phyloP scores from a whole-genome alignment of 1,140 invertebrate genomes.

The Apocrypta bakeri region DNA sequence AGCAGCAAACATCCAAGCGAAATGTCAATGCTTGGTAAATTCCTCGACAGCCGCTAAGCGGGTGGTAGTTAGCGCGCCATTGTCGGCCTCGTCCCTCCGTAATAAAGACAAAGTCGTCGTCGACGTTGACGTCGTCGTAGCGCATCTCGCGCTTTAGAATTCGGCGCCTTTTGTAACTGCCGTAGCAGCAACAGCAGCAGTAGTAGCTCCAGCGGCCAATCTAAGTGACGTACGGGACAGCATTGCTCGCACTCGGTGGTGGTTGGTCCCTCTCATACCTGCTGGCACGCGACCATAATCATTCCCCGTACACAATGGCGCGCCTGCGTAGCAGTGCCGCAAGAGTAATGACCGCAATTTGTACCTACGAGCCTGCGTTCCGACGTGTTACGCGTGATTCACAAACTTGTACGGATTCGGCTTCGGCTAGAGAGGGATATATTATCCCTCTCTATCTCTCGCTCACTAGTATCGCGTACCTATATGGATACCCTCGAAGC shows the following conservation, averaged over 20 bases:
- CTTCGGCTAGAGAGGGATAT: not conserved
- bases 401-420: conserved; percentile 61
- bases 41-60: not conserved
- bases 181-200: conserved; percentile 49
- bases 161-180: conserved; percentile 65
- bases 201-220: conserved; percentile 58
- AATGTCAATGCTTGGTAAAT: conserved; percentile 5
- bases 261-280: not conserved
- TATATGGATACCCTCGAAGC: too few relatives aligned
- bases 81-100: not conserved
- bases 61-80: conserved; percentile 14
- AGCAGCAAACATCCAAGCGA: too few relatives aligned
- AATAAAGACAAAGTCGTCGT: conserved; percentile 44
- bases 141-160: conserved; percentile 52
- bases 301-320: conserved; percentile 39
- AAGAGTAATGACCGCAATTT: conserved; percentile 71
- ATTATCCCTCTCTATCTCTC: conserved; percentile 19
- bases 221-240: conserved; percentile 67
- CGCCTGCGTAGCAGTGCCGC: conserved; percentile 67
- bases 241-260: not conserved
- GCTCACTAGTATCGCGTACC: not conserved
- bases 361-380: conserved; percentile 64
- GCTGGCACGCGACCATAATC: conserved; percentile 21
- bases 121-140: not conserved
- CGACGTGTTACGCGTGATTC: conserved; percentile 61